phyloP scores from a whole-genome alignment of 2,113 vertebrate genomes.

The Anas platyrhynchos region DNA sequence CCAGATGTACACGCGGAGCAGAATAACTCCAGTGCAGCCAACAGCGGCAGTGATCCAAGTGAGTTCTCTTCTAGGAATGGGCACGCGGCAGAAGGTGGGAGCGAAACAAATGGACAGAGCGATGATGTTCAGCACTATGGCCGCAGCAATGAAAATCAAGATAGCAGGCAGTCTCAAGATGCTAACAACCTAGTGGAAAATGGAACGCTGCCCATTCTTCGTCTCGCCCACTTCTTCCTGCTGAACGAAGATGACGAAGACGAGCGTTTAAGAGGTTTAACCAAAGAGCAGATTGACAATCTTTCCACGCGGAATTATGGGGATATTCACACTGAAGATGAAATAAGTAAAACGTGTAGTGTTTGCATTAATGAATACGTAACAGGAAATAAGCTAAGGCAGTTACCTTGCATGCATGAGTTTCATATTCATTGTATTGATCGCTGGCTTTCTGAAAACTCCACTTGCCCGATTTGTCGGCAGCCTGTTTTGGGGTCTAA shows the following conservation, averaged over 20 bases:
- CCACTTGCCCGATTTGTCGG: constrained; percentile 94
- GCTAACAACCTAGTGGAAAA: constrained; percentile 89
- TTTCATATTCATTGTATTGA: constrained; percentile 98
- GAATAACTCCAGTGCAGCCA: background rate
- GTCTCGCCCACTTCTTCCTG: constrained; percentile 92
- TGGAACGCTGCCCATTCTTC: constrained; percentile 89
- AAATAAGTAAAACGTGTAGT: constrained; percentile 89
- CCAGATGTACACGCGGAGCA: background rate
- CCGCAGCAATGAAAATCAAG: background rate
- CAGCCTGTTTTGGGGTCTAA: constrained; percentile 82
- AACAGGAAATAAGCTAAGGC: constrained; percentile 93
- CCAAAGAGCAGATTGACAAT: constrained; percentile 98
- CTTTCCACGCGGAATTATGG: constrained; percentile 92
- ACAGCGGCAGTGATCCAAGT: constrained; percentile 32
- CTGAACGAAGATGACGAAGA: constrained; percentile 89
- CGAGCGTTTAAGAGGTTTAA: constrained; percentile 87
- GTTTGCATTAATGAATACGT: constrained; percentile 96
- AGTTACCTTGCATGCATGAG: constrained; percentile 91
- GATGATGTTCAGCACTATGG: background rate
- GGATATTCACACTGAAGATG: constrained; percentile 83
- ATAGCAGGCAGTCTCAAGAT: constrained; percentile 76
- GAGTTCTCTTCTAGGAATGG: constrained; percentile 28
- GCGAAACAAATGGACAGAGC: constrained; percentile 13
- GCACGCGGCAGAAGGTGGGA: constrained; percentile 43
- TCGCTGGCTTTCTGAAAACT: constrained; percentile 96